phyloP scores from a whole-genome alignment of 2,113 vertebrate species.

The Lophius piscatorius region DNA sequence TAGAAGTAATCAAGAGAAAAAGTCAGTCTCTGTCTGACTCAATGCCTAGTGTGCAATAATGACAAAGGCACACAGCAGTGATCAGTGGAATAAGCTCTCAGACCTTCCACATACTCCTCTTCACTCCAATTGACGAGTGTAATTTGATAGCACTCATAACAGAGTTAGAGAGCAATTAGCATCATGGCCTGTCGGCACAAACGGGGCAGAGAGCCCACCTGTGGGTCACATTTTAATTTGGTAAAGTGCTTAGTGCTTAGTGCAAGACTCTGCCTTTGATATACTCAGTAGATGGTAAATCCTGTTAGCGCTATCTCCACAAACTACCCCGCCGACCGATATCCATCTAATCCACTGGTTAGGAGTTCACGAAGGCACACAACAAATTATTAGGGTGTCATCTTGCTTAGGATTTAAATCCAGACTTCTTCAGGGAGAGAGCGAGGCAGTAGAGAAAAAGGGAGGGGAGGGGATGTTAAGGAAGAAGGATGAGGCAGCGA shows the following conservation, averaged over 20 bases:
- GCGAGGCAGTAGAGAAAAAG: constrained; percentile 40
- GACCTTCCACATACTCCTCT: constrained; percentile 62
- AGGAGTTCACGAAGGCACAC: constrained; percentile 73
- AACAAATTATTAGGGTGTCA: constrained; percentile 82
- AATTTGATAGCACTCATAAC: constrained; percentile 84
- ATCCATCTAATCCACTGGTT: constrained; percentile 82
- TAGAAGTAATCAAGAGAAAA: constrained; percentile 2
- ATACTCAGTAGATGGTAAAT: constrained; percentile 85
- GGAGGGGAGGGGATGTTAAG: constrained; percentile 38
- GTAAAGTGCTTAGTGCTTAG: constrained; percentile 84
- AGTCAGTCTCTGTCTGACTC: constrained; percentile 49
- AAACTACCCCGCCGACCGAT: constrained; percentile 74
- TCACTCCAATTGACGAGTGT: constrained; percentile 77
- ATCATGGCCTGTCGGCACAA: constrained; percentile 76
- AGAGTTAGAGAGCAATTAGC: constrained; percentile 86
- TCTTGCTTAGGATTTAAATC: constrained; percentile 72
- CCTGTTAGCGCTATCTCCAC: constrained; percentile 81
- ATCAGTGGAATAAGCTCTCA: constrained; percentile 66
- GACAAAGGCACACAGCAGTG: constrained; percentile 64
- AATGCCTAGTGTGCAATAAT: constrained; percentile 70
- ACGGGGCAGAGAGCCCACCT: constrained; percentile 77
- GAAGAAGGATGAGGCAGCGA: constrained; percentile 53
- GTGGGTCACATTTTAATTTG: constrained; percentile 86
- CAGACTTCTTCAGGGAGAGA: constrained; percentile 45
- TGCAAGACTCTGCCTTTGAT: constrained; percentile 78